These are phyloP conservation scores for Acrossocheilus fasciatus DNA, from an alignment of 2,797 vertebrate species.

Conservation along the genomic window DNA sequence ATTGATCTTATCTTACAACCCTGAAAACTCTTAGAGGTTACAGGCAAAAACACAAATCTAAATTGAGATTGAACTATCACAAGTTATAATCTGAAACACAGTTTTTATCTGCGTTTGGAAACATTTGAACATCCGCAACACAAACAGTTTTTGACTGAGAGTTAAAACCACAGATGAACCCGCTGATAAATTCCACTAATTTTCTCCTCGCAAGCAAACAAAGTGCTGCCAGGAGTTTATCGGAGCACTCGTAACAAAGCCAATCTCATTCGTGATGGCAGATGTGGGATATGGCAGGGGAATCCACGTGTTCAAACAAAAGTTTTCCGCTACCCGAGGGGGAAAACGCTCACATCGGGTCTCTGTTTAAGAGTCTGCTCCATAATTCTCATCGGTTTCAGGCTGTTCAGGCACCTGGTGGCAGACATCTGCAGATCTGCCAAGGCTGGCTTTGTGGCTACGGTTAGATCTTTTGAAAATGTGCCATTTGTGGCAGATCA, in stretches of 20 bases:
- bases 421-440: constrained; percentile 19
- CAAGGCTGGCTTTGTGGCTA: constrained; percentile 11
- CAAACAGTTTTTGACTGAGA: constrained; percentile 33
- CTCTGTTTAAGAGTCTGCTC: constrained; percentile 49
- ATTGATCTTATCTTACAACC: constrained; percentile 27
- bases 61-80: constrained; percentile 39
- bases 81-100: constrained; percentile 10
- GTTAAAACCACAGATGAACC: constrained; percentile 34
- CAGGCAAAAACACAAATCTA: constrained; percentile 39
- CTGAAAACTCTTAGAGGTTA: constrained; percentile 31
- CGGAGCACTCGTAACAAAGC: constrained; percentile 31
- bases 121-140: constrained; percentile 39
- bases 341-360: constrained; percentile 1
- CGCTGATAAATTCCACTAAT: constrained; percentile 28
- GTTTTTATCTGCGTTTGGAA: constrained; percentile 33
- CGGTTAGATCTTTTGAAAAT: constrained; percentile 10
- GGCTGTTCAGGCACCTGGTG: constrained; percentile 47
- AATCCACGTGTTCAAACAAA: constrained; percentile 31
- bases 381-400: constrained; percentile 23
- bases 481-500: constrained; percentile 16
- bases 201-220: constrained; percentile 1
- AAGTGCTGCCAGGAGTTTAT: constrained; percentile 29
- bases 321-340: constrained; percentile 5
- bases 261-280: constrained; percentile 18
- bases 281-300: constrained; percentile 6